Evolutionary conservation across 2,797 vertebrate species (phyloP), one percentile per base, ranked within the genome.

Genomic region (Rhinella marina): DNA sequence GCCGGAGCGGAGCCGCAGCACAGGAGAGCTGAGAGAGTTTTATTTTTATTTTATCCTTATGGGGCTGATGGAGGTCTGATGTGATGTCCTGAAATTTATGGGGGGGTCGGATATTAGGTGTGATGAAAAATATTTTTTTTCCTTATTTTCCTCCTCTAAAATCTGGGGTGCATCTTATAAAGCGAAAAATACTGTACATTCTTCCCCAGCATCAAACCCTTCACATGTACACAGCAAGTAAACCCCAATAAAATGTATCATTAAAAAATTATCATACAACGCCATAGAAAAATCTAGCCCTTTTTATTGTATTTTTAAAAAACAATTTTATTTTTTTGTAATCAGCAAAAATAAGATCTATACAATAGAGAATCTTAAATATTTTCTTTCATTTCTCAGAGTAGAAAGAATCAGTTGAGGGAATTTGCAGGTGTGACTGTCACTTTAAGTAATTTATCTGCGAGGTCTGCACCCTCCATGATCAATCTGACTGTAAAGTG

Each of bases 261-360:
- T 23, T 21, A 76, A 62, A 62, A 76, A 52, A 75, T 6, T 19
- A 57, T 6, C 23, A 16, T 17, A 57, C 41, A 6, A 54, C 23
- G 48, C 73, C 72, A 50, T 78, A 64, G 80, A 85, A 77, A 77
- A 85, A 77, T 77, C 57, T 77, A 85, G 84, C 84, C 73, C 84
- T 85, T 84, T 57, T 66, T 86, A 79, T 68, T 79, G 16, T n/a
- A 56, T 41, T 85, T 68, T 56, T 56, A 62, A 29, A 85, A 85
- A 85, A 85, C 59, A 85, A 61, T 66, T 80, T 86, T 70, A 68
- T 78, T 86, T 81, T 59, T 81, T 81, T 83, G n/a, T 78, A 56
- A 52, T 21, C 77, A 85, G 48, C 84, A 85, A 85, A 85, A 85
- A 85, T 85, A 85, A 52, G 59, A 78, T 85, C 75, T 85, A 48